Conservation (phyloP, 2,113 vertebrate species). For the Tyrannus savana region DNA sequence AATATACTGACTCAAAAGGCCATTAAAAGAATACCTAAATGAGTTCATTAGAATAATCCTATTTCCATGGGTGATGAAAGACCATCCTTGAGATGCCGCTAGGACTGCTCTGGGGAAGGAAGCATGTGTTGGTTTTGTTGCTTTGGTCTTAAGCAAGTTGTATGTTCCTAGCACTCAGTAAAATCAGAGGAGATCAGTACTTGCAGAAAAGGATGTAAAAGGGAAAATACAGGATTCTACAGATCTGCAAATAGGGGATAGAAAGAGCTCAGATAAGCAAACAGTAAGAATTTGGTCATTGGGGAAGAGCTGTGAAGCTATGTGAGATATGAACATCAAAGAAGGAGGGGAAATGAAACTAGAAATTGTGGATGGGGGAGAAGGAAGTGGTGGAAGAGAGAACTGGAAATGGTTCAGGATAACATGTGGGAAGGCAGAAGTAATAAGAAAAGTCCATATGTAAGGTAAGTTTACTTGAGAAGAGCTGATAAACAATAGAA, state of each 20-base stretch:
- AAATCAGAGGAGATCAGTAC: background rate
- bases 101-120: background rate
- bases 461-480: background rate
- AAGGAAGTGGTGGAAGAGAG: background rate
- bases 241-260: background rate
- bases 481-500: background rate
- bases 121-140: background rate
- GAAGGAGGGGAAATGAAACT: background rate
- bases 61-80: background rate
- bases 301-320: background rate
- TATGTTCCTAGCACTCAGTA: background rate
- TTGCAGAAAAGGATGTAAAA: background rate
- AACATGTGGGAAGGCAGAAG: background rate
- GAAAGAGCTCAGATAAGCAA: background rate
- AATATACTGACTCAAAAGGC: background rate
- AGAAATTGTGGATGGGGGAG: background rate
- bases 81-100: background rate
- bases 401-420: background rate
- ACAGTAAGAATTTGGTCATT: background rate
- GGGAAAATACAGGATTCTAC: background rate
- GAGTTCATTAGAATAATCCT: background rate
- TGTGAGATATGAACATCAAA: background rate
- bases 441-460: background rate
- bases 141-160: background rate
- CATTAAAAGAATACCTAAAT: background rate